phyloP scores from a whole-genome alignment of 2,888 invertebrate genomes.

The Pasiphila rectangulata region DNA sequence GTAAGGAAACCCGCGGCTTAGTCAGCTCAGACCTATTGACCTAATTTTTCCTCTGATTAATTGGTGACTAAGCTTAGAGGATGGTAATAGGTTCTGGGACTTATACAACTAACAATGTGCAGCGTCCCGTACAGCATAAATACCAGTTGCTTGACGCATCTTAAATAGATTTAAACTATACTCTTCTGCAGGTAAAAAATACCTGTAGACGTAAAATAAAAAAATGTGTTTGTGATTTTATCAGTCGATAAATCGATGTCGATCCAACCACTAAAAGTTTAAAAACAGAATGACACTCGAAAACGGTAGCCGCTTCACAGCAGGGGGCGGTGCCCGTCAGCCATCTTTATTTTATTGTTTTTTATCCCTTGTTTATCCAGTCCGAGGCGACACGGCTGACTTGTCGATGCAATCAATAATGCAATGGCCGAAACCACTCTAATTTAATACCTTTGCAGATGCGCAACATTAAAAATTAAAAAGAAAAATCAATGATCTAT shows the following conservation, averaged over 20 bases:
- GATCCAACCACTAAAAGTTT: slow-evolving; percentile 4
- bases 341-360: slow-evolving; percentile 74
- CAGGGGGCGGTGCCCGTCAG: slow-evolving; percentile 72
- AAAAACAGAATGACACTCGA: slow-evolving; percentile 68
- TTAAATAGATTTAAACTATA: too few species aligned
- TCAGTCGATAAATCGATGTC: slow-evolving; percentile 11
- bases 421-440: slow-evolving; percentile 66
- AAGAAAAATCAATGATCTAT: slow-evolving; percentile 6
- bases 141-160: too few species aligned
- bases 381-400: slow-evolving; percentile 65
- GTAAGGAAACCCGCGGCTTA: too few species aligned
- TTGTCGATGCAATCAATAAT: slow-evolving; percentile 75
- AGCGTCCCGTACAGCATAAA: too few species aligned
- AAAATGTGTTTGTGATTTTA: too few species aligned
- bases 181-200: too few species aligned
- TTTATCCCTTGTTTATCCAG: slow-evolving; percentile 76
- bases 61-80: too few species aligned
- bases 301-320: slow-evolving; percentile 73
- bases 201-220: neutral
- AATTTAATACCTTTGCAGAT: slow-evolving; percentile 60
- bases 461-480: neutral
- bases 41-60: too few species aligned
- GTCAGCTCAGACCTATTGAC: too few species aligned
- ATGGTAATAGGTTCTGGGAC: too few species aligned
- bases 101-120: too few species aligned